These are phyloP conservation scores for Drosophila tristis DNA, from an alignment of 1,140 invertebrate genomes.

Conservation along the genomic window DNA sequence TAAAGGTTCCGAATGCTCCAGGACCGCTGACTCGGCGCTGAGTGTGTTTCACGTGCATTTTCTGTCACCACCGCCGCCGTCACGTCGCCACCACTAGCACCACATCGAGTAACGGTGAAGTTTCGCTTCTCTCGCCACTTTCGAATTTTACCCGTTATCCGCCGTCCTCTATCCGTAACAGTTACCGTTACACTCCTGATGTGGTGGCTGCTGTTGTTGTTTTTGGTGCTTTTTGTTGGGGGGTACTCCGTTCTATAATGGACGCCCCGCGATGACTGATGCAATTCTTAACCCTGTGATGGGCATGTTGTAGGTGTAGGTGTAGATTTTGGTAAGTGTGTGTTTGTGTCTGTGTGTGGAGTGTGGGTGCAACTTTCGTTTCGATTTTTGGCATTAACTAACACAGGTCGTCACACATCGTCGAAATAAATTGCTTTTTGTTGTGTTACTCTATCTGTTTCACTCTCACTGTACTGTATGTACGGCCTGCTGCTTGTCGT, in stretches of 20 bases:
- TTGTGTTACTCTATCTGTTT: conserved; percentile 52
- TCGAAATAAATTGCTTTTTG: conserved; percentile 71
- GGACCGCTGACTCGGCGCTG: conserved; percentile 83
- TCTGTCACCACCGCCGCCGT: conserved; percentile 53
- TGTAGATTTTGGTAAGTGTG: background rate
- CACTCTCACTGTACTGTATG: conserved; percentile 26
- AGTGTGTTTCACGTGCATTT: conserved; percentile 84
- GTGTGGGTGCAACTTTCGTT: conserved; percentile 61
- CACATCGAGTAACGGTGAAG: conserved; percentile 56
- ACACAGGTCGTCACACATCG: conserved; percentile 45
- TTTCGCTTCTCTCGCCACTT: conserved; percentile 25
- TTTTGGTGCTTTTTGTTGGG: conserved; percentile 18
- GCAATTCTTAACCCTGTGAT: conserved; percentile 69
- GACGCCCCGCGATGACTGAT: conserved; percentile 53
- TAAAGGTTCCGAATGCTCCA: conserved; percentile 83
- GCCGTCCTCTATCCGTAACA: no score
- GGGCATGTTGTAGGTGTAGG: conserved; percentile 20
- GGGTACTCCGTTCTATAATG: conserved; percentile 15
- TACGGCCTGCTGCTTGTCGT: conserved; percentile 6
- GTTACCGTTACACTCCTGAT: conserved; percentile 21
- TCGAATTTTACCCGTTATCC: no score
- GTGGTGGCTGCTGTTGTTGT: conserved; percentile 5
- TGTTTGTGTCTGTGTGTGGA: conserved; percentile 10
- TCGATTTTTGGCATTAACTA: conserved; percentile 78
- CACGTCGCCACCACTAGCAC: conserved; percentile 46